phyloP scores from a whole-genome alignment of 2,797 vertebrate genomes.

The Muscicapa striata region DNA sequence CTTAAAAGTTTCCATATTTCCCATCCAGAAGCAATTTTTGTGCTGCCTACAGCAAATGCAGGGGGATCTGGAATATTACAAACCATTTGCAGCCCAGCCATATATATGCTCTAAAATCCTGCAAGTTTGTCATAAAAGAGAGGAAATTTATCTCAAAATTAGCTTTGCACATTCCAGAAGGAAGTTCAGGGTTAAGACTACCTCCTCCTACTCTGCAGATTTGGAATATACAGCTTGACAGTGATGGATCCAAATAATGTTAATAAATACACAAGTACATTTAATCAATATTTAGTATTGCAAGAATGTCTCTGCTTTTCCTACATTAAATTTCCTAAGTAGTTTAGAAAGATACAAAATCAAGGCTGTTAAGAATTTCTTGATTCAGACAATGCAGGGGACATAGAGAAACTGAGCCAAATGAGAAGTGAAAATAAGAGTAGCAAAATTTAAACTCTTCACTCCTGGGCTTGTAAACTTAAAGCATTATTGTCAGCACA shows the following conservation, averaged over 20 bases:
- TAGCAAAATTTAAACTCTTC: background rate
- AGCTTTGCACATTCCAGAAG: background rate
- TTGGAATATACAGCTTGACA: background rate
- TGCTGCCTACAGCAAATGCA: background rate
- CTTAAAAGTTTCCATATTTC: background rate
- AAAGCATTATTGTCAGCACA: background rate
- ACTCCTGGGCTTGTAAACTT: background rate
- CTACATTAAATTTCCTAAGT: background rate
- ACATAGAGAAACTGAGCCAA: background rate
- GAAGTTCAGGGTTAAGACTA: background rate
- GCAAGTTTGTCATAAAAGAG: background rate
- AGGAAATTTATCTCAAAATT: background rate
- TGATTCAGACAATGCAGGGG: background rate
- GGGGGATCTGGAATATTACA: background rate
- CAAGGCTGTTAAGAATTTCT: background rate
- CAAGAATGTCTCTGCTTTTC: background rate
- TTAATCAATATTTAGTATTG: background rate
- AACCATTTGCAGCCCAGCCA: background rate
- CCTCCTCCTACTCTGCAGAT: background rate
- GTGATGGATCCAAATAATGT: background rate
- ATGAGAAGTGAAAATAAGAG: background rate
- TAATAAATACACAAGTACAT: background rate
- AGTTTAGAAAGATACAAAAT: background rate
- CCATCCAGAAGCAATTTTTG: background rate
- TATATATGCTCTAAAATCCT: background rate